A percentile compares a stretch with the other conserved stretches of the same genome.
Conservation (phyloP, 1,140 invertebrate genomes). For the Bombyx mori region DNA sequence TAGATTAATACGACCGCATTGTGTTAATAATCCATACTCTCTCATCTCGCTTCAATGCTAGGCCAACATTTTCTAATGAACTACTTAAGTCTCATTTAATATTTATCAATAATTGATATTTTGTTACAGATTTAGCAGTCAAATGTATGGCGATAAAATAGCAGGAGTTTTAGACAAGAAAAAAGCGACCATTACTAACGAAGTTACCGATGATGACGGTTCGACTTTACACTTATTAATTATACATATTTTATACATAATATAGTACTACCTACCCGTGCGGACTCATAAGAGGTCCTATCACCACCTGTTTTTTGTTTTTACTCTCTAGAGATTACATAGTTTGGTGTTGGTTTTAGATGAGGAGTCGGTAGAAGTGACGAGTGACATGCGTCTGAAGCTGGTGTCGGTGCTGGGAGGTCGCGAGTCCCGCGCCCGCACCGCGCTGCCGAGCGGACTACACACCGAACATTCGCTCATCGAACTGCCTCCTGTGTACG, state of each 20-base stretch:
- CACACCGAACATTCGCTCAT: constrained; percentile 78
- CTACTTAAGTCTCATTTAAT: too few species aligned
- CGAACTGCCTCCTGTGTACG: constrained; percentile 77
- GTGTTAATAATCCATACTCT: neutral
- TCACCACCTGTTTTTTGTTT: too few species aligned
- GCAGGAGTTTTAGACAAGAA: constrained; percentile 74
- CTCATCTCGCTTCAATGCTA: too few species aligned
- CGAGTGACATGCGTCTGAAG: constrained; percentile 77
- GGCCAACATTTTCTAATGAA: too few species aligned
- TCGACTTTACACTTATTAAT: constrained; percentile 24
- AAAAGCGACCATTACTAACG: constrained; percentile 37
- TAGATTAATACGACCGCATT: too few species aligned
- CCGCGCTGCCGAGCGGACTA: constrained; percentile 69
- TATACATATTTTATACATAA: neutral
- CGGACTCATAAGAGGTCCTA: too few species aligned
- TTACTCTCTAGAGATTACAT: too few species aligned
- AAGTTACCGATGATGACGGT: constrained; percentile 71
- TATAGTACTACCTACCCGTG: too few species aligned
- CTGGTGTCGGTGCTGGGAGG: constrained; percentile 79
- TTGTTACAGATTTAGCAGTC: constrained; percentile 73
- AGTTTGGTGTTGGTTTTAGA: constrained; percentile 16
- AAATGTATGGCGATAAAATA: constrained; percentile 85
- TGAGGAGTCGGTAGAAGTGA: constrained; percentile 30
- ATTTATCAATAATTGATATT: constrained; percentile 2
- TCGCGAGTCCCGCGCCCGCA: constrained; percentile 77